Evolutionary conservation across 2,888 invertebrate species (phyloP).

Genomic region (Taenaris catops): DNA sequence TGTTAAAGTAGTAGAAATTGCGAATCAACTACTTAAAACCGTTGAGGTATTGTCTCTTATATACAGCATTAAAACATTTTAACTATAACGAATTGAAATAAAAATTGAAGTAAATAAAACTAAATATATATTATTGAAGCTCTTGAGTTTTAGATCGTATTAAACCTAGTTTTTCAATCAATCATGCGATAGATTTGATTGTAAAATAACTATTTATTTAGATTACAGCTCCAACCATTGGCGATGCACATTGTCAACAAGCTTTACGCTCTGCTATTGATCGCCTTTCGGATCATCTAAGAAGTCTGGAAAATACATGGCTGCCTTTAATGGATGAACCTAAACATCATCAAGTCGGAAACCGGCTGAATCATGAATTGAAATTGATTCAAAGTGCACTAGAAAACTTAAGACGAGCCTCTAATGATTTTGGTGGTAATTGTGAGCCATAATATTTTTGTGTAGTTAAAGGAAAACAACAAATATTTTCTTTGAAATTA

Average conservation of each 20-base stretch:
- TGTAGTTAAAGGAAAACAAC: no score
- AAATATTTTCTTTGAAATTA: no score
- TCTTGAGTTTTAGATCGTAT: no score
- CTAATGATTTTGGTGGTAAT: slow-evolving; percentile 11
- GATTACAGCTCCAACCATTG: slow-evolving; percentile 19
- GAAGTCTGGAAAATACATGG: slow-evolving; percentile 14
- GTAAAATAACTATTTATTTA: slow-evolving; percentile 3
- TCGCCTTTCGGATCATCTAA: slow-evolving; percentile 3
- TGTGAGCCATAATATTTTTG: no score
- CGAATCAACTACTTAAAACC: slow-evolving; percentile 28
- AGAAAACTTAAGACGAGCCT: slow-evolving; percentile 13
- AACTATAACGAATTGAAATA: no score
- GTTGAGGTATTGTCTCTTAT: slow-evolving; percentile 23
- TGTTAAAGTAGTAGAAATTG: slow-evolving; percentile 28
- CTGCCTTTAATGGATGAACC: slow-evolving; percentile 14
- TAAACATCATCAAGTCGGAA: slow-evolving; percentile 6
- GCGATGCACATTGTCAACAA: slow-evolving; percentile 15
- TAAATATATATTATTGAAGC: no score
- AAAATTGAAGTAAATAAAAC: no score
- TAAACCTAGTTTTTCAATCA: no score
- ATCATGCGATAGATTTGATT: no score
- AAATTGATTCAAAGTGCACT: slow-evolving; percentile 9
- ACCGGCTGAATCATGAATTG: slow-evolving; percentile 7
- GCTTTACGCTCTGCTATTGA: slow-evolving; percentile 15
- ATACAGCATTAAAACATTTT: no score